Percentiles rank a stretch among this genome's conserved stretches.
These are phyloP conservation scores for Apamea monoglypha DNA, from an alignment of 2,888 invertebrate species.

Conservation along the genomic window DNA sequence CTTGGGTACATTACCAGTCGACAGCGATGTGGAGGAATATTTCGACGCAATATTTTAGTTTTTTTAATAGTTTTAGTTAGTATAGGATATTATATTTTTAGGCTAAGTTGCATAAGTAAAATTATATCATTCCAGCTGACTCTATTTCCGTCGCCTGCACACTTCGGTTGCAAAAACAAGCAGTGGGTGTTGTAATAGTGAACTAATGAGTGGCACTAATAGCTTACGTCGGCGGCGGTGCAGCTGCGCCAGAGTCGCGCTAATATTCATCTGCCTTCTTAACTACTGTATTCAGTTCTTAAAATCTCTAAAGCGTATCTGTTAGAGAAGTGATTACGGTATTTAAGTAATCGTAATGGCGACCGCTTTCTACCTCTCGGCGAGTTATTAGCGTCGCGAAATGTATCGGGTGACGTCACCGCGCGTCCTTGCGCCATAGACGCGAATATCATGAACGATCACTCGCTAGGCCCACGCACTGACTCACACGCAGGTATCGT, in stretches of 20 bases:
- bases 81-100: no score
- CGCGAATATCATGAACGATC: slow-evolving; percentile 22
- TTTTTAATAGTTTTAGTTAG: no score
- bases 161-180: slow-evolving; percentile 24
- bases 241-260: neutral
- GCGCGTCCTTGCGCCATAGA: slow-evolving; percentile 37
- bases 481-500: slow-evolving; percentile 35
- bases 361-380: slow-evolving; percentile 28
- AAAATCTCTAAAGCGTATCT: neutral
- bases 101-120: slow-evolving; percentile 16
- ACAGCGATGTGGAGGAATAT: no score
- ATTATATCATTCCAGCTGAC: slow-evolving; percentile 10
- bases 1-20: no score
- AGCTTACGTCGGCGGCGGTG: slow-evolving; percentile 2
- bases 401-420: slow-evolving; percentile 31
- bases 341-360: slow-evolving; percentile 1
- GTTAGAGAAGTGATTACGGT: neutral
- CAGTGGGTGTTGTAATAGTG: slow-evolving; percentile 10
- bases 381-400: slow-evolving; percentile 28
- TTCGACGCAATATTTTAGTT: no score
- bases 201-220: slow-evolving; percentile 24
- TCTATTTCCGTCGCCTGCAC: slow-evolving; percentile 18
- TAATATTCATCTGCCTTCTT: neutral
- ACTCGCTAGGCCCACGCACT: slow-evolving; percentile 28
- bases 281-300: neutral